Base-by-base conservation (phyloP, 2,797 vertebrate species). In the Rallus crepitans region DNA sequence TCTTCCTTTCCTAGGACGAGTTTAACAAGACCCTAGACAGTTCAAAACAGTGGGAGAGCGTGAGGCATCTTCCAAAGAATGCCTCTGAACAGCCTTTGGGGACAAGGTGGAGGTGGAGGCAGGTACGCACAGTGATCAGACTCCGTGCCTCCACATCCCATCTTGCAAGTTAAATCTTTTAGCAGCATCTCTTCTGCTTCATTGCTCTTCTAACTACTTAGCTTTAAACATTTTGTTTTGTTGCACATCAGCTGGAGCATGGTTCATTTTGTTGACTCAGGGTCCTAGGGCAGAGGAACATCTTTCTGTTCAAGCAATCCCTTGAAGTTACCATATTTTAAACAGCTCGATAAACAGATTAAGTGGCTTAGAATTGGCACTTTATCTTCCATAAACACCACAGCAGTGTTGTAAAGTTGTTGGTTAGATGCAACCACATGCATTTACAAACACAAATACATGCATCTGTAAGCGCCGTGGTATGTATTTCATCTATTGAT, bases 341-440 rank as follows among this genome's bases (percentile, higher is more conserved):
- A 90, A 69, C 77, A 69, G 82, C 63, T 91, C 96, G 91, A 96
- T 89, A 90, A 97, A 96, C 24, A 93, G 84, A 95, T 89, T 85
- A 92, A 93, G 71, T 55, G 40, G 76, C 82, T 91, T 87, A 60
- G 69, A 96, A 95, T 28, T 40, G 65, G 66, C 91, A 82, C 52
- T 94, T 76, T 76, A 73, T 85, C 76, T 60, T 63, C 70, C 66
- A 65, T 24, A 83, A 91, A 82, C 55, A 86, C 48, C 70, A n/a
- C 65, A 45, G n/a, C 57, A 53, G 30, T 16, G 31, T 70, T n/a
- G 2, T 78, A 47, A 95, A 72, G n/a, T 12, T 81, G 55, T 17
- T 57, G 75, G 82, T 56, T 60, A 72, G 73, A 87, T 85, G 57
- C 71, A 71, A 75, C 89, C 82, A 68, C 82, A 82, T 8, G 20